A percentile compares a stretch with the other conserved stretches of the same genome.
Evolutionary conservation across 1,140 invertebrate genomes (phyloP).

Genomic region (Rhyzopertha dominica): DNA sequence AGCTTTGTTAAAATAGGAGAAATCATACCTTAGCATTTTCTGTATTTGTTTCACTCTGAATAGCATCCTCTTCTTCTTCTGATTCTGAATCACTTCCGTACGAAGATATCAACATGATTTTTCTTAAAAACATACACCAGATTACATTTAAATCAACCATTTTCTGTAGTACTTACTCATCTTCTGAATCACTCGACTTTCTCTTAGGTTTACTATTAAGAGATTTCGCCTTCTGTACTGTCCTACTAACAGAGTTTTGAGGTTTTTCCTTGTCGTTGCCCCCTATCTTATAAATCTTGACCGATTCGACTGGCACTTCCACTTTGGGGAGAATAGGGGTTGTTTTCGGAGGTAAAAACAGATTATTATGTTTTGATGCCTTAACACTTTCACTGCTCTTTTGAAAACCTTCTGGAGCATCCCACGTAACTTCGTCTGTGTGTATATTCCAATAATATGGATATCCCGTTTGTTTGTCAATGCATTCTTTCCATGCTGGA

Average conservation of each 20-base stretch:
- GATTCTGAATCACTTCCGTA: constrained; percentile 50
- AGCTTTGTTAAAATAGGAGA: background rate
- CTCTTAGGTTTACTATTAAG: background rate
- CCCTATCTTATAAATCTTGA: constrained; percentile 26
- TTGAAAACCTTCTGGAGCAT: constrained; percentile 55
- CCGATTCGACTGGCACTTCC: constrained; percentile 5
- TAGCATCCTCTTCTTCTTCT: constrained; percentile 34
- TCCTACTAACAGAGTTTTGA: background rate
- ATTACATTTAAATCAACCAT: constrained; percentile 10
- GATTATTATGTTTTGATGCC: constrained; percentile 18
- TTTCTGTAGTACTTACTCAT: constrained; percentile 46
- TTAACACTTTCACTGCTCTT: constrained; percentile 11
- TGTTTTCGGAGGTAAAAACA: constrained; percentile 21
- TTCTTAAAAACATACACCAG: constrained; percentile 43
- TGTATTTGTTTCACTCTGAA: constrained; percentile 8
- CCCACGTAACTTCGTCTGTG: constrained; percentile 70
- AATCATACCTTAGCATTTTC: background rate
- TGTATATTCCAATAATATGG: constrained; percentile 69
- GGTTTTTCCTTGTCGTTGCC: constrained; percentile 12
- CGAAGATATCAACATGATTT: constrained; percentile 58
- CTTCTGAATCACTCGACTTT: constrained; percentile 45
- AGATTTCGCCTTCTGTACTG: constrained; percentile 3
- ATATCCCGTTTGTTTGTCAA: constrained; percentile 62
- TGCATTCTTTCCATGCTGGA: constrained; percentile 62
- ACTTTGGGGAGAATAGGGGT: constrained; percentile 19